phyloP scores from a whole-genome alignment of 2,797 vertebrate species.

The Hirundo rustica region DNA sequence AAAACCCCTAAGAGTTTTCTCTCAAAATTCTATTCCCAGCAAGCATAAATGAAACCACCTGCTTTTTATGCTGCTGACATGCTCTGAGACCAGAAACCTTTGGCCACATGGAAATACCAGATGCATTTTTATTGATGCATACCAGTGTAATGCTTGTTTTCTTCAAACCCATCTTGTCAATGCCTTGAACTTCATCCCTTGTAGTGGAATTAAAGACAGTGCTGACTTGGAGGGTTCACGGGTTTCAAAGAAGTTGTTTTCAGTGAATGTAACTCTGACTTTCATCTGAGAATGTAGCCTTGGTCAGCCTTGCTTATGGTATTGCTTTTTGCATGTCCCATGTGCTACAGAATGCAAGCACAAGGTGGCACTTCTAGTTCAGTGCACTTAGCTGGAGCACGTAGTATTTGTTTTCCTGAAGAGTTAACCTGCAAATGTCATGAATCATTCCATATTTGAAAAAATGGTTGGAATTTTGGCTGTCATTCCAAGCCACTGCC shows the following conservation, averaged over 20 bases:
- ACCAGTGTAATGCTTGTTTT: background rate
- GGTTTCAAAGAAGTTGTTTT: background rate
- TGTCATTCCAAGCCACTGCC: background rate
- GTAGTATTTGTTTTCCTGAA: background rate
- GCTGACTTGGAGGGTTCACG: background rate
- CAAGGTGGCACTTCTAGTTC: constrained; percentile 61
- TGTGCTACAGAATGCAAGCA: constrained; percentile 47
- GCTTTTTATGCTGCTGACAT: background rate
- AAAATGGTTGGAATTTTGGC: background rate
- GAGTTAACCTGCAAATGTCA: background rate
- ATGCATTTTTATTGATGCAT: background rate
- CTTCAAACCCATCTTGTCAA: background rate
- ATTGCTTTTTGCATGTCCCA: background rate
- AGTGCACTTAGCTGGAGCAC: background rate
- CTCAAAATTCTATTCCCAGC: background rate
- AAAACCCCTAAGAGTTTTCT: background rate
- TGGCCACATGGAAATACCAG: background rate
- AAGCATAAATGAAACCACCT: background rate
- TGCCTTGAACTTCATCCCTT: background rate
- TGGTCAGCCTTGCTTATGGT: background rate
- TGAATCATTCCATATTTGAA: background rate
- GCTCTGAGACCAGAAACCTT: background rate
- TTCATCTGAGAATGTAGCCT: background rate
- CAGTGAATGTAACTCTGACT: background rate
- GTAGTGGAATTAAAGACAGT: background rate